Evolutionary conservation across 2,797 vertebrate genomes (phyloP), one percentile per base, ranked within the genome.

Genomic region (Coluber constrictor): DNA sequence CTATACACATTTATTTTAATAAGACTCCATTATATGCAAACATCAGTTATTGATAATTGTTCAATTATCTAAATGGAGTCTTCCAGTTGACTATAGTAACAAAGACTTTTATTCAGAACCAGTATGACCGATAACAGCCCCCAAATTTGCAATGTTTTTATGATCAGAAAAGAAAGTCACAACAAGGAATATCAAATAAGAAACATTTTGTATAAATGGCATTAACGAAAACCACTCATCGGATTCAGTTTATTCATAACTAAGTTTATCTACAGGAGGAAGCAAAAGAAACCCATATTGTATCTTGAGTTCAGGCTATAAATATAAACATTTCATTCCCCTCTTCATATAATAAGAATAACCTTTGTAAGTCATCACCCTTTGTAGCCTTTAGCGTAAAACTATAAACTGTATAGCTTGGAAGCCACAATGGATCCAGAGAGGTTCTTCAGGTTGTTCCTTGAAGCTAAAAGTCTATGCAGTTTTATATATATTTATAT

Each of bases 1-100:
- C 60, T 23, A 91, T 93, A 93, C 20, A 93, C 8, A 90, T 92
- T 91, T 32, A 83, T 0, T 1, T 94, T 92, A 86, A 91, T 92
- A 79, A 61, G 54, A 6, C 16, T 29, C 54, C 9, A 94, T 87
- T 27, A 87, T 5, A 23, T 60, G 23, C 20, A 60, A 60, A 2
- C 89, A 95, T 57, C 3, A 0, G 25, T 61, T 93, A 93, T 25
- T 74, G 32, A 86, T 88, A 93, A 93, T 12, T 86, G 16, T 92
- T 95, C 92, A 0, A 23, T 88, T 83, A 94, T 63, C 79, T 90
- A 55, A 86, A 51, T 23, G 83, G 32, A n/a, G 13, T 89, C 89
- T 29, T 89, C 51, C 8, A 2, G 79, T 6, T 25, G 10, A 32
- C 55, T 32, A 51, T 37, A 29, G 86, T 87, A 91, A 83, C 66